Evolutionary conservation across 2,113 vertebrate genomes (phyloP).

Genomic region (Corythaeola cristata): DNA sequence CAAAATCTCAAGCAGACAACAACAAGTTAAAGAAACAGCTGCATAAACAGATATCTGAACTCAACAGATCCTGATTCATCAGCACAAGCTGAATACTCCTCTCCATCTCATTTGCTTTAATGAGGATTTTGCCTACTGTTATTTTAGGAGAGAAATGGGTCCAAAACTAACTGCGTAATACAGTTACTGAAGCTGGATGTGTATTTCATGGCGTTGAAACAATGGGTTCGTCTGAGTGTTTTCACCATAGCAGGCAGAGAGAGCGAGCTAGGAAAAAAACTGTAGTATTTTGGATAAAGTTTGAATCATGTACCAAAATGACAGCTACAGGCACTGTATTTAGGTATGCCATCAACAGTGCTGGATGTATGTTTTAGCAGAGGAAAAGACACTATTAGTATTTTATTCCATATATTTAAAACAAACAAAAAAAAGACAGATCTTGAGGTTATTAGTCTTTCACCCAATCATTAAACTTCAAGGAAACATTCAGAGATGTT

Average conservation of each 20-base stretch:
- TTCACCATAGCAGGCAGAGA: neutral
- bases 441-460: neutral
- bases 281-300: neutral
- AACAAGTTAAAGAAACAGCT: slow-evolving; percentile 57
- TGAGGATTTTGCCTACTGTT: neutral
- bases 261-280: neutral
- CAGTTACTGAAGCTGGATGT: neutral
- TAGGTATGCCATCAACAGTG: neutral
- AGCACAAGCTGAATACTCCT: neutral
- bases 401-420: neutral
- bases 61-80: neutral
- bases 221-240: neutral
- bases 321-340: neutral
- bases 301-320: neutral
- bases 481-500: neutral
- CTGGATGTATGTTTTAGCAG: neutral
- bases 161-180: neutral
- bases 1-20: slow-evolving; percentile 60
- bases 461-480: neutral
- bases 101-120: neutral
- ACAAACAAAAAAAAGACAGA: neutral
- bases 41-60: slow-evolving; percentile 64
- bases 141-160: neutral
- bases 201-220: neutral
- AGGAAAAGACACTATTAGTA: neutral